Base-by-base conservation (phyloP, 2,888 invertebrate species). In the Parascotia fuliginaria region DNA sequence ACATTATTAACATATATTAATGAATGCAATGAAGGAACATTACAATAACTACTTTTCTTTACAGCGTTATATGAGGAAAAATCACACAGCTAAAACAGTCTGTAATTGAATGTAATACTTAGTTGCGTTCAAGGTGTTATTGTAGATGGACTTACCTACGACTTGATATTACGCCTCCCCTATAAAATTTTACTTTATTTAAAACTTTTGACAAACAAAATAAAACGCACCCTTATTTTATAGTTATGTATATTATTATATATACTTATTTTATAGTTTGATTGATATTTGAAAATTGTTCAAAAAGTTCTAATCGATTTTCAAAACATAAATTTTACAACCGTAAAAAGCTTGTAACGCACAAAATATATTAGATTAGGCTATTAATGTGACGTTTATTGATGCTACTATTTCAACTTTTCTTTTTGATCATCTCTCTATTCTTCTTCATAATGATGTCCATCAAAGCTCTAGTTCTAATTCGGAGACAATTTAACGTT, bases 401-500 rank as follows among this genome's bases (percentile, higher is more conserved):
- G 19, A 33, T 12, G 11, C n/a, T 11, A 4, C 19, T 19, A 36
- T 19, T 12, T 36, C 36, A 16, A 22, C 41, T 19, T 3, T 16
- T 40, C 12, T 15, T 11, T 11, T 12, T 31, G 19, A 19, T 22
- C 15, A 4, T 41, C 13, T 15, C 16, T 11, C 11, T 31, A 31
- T 31, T 22, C 15, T 9, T 41, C 13, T 5, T 9, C n/a, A 15
- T 7, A 37, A 37, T 11, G 13, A 27, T 24, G 9, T 27, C 9
- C 48, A 55, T 62, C 65, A 52, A 65, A 55, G 61, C 52, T 55
- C 54, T 53, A 65, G 57, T 68, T 67, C 52, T 54, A 64, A 62
- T 55, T 66, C 50, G 34, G 60, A 60, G 50, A 45, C 49, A 58
- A 68, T 68, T 58, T 65, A 54, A 55, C 34, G 51, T 52, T 65